phyloP scores from a whole-genome alignment of 2,113 vertebrate genomes.

The Nettapus auritus region DNA sequence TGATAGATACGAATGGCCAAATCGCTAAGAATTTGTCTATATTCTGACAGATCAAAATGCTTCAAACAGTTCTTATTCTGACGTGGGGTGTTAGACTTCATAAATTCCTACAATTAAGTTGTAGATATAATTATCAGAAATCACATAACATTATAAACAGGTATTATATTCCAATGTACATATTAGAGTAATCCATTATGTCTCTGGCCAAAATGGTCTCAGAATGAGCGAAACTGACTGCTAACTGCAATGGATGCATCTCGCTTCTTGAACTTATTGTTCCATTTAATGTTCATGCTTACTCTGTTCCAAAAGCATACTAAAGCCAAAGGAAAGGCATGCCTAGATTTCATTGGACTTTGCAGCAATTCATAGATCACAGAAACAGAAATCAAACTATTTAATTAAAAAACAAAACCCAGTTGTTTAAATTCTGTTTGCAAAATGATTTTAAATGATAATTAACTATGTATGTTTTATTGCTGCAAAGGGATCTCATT shows the following conservation, averaged over 20 bases:
- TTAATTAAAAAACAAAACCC: too few species aligned
- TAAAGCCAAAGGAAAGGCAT: background rate
- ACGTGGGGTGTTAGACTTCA: constrained; percentile 84
- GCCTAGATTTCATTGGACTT: background rate
- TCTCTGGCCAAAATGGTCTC: background rate
- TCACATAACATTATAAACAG: background rate
- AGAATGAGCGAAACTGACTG: background rate
- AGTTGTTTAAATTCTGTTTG: background rate
- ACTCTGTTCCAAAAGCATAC: background rate
- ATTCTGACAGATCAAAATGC: constrained; percentile 95
- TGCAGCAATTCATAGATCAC: background rate
- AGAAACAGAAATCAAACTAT: background rate
- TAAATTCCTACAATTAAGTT: constrained; percentile 86
- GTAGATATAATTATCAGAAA: background rate
- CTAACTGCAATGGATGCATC: background rate
- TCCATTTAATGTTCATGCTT: background rate
- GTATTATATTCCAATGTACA: background rate
- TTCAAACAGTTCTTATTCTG: constrained; percentile 93
- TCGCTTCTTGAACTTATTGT: background rate
- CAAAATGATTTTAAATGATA: background rate
- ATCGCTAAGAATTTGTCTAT: constrained; percentile 94
- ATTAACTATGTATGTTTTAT: background rate
- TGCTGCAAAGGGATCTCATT: background rate
- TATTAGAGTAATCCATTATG: background rate
- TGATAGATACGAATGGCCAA: constrained; percentile 94